A percentile compares a stretch with the other conserved stretches of the same genome.
Evolutionary conservation across 2,113 vertebrate species (phyloP).

Genomic region (Dendrocopos noguchii): DNA sequence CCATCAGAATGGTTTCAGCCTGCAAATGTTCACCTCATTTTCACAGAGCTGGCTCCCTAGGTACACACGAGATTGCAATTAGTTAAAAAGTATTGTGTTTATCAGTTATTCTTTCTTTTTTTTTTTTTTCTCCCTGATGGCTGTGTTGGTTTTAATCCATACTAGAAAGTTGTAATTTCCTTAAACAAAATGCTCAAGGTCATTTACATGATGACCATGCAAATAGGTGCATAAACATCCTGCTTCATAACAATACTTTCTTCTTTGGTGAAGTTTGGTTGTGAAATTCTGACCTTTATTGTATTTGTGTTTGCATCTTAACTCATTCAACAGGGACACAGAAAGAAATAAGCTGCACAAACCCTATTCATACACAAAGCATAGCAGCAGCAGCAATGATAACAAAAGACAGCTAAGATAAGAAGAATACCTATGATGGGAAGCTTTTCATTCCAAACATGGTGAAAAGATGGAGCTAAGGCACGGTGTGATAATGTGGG

Average conservation of each 20-base stretch:
- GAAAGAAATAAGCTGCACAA: neutral
- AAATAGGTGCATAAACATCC: constrained; percentile 31
- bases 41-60: neutral
- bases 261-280: neutral
- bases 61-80: neutral
- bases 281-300: constrained; percentile 20
- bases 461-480: neutral
- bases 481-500: neutral
- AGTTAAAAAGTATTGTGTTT: neutral
- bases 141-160: neutral
- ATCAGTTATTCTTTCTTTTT: neutral
- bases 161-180: neutral
- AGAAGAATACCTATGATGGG: neutral
- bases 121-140: neutral
- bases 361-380: neutral
- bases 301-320: neutral
- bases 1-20: neutral
- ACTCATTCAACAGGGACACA: neutral
- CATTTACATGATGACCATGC: constrained; percentile 29
- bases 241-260: constrained; percentile 7
- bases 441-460: neutral
- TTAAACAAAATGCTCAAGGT: neutral
- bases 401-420: neutral
- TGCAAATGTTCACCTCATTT: neutral
- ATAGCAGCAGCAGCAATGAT: neutral